Conservation (phyloP, 2,888 invertebrate genomes). For the Leucoptera coffeella region DNA sequence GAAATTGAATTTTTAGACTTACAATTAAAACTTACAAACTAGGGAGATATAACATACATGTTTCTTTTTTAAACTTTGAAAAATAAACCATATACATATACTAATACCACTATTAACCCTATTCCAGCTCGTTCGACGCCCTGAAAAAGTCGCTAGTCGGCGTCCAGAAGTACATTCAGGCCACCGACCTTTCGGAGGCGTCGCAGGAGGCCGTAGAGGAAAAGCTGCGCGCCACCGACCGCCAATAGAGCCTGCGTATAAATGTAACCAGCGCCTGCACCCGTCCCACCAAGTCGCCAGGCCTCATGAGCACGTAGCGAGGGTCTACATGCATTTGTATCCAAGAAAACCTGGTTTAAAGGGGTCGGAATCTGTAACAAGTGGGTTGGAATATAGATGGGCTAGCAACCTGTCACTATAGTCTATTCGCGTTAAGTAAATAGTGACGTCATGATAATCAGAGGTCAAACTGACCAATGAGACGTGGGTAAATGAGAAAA, state of each 20-base stretch:
- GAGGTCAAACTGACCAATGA: too few species aligned
- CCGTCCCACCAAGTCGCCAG: neutral
- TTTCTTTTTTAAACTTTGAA: too few species aligned
- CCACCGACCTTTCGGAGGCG: constrained; percentile 91
- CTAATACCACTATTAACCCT: constrained; percentile 5
- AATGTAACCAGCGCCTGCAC: neutral
- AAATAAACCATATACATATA: too few species aligned
- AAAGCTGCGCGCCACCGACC: constrained; percentile 90
- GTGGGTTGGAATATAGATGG: too few species aligned
- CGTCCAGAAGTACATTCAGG: constrained; percentile 95
- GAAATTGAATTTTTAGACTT: too few species aligned
- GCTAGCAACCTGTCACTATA: too few species aligned
- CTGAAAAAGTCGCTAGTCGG: constrained; percentile 95
- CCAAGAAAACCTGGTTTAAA: neutral
- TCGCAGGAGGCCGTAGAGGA: constrained; percentile 91
- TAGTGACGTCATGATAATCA: too few species aligned
- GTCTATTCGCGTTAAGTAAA: too few species aligned
- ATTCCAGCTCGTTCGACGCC: constrained; percentile 90
- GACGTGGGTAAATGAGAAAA: too few species aligned
- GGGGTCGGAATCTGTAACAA: too few species aligned
- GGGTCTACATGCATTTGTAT: neutral
- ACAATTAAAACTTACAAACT: neutral
- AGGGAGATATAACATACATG: neutral
- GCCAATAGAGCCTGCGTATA: constrained; percentile 62
- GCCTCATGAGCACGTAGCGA: neutral